Base-by-base conservation (phyloP, 2,797 vertebrate species). In the Anas bernieri region DNA sequence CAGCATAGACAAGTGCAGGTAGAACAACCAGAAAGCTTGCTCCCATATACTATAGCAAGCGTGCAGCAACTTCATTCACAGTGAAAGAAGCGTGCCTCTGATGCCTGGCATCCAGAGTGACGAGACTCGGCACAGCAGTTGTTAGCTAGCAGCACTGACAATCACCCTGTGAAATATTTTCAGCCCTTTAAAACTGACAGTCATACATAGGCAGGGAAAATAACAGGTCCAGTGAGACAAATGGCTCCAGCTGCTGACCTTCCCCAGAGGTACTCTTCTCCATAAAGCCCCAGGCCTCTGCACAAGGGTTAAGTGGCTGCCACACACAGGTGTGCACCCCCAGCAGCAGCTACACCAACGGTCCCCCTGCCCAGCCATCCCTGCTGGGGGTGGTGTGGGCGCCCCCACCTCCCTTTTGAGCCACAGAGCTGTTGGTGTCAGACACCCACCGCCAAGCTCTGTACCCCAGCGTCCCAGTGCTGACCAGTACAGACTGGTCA, bases 311-410 rank as follows among this genome's bases (percentile, higher is more conserved):
- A 26, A 87, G 46, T 12, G 31, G 37, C 20, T 54, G 48, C 37
- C 18, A 17, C 56, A 1, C 14, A 16, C 3, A 7, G 9, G 26
- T 1, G 3, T 2, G 9, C 17, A 2, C 17, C 28, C 39, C 2
- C 23, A 64, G 33, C 33, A 67, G 50, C 56, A 52, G 58, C 26
- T 46, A 0, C 14, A 5, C 25, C 25, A 56, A 41, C 4, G 2
- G 33, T 41, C 12, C 18, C 41, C 11, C 59, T 18, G 59, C 11
- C 35, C 61, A 39, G 26, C 28, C 11, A 22, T 43, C 22, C 16
- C 30, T 46, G 72, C 52, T 66, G 46, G 5, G 4, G 31, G 17
- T 66, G 52, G 4, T 5, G 33, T 15, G 12, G 6, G 23, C 3
- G 1, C 17, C 5, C 72, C 56, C 21, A 37, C 21, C 28, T 30